Base-by-base conservation (phyloP, 2,888 invertebrate species). In the Caenorhabditis virilis region DNA sequence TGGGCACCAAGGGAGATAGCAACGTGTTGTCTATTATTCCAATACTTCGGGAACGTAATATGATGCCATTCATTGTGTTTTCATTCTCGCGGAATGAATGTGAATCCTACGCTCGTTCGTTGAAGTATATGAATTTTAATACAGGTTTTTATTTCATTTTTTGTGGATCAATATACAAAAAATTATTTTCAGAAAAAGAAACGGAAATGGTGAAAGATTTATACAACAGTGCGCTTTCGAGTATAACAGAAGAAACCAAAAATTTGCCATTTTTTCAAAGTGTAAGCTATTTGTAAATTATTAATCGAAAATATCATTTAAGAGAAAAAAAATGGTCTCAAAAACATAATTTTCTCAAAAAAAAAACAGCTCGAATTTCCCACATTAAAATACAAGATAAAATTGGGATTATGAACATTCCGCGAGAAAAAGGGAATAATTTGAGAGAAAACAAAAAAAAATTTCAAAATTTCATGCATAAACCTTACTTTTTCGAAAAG, bases 61-160 rank as follows among this genome's bases (percentile, higher is more conserved):
- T 97, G 84, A 93, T 95, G 0, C 98, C 98, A 0, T 95, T 95
- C 3, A 98, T 99, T 75, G 92, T 95, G 56, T 99, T 99, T 87
- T 95, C 95, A 83, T 99, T 99, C 85, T 95, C 95, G 81, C 94
- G 95, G 83, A 97, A 95, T 83, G 97, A 98, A 77, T 99, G 98
- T 83, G 98, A 99, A 84, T 86, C 90, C 0, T 98, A 94, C 84
- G 98, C 97, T 0, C 89, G 92, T 88, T 92, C 94, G 85, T 91
- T 98, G 90, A 90, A 95, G 0, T 94, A 94, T 84, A 86, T 98
- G 75, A 95, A 98, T 86, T 94, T 98, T 82, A 98, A 95, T 84
- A 91, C 91, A 25, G 88, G 91, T 90, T 20, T 16, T 23, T 49
- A 9, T 15, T n/a, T 6, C 39, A 20, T 20, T 33, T 7, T 42